Evolutionary conservation across 2,797 vertebrate species (phyloP), one percentile per base, ranked within the genome.

Genomic region (Centropyge bicolor): DNA sequence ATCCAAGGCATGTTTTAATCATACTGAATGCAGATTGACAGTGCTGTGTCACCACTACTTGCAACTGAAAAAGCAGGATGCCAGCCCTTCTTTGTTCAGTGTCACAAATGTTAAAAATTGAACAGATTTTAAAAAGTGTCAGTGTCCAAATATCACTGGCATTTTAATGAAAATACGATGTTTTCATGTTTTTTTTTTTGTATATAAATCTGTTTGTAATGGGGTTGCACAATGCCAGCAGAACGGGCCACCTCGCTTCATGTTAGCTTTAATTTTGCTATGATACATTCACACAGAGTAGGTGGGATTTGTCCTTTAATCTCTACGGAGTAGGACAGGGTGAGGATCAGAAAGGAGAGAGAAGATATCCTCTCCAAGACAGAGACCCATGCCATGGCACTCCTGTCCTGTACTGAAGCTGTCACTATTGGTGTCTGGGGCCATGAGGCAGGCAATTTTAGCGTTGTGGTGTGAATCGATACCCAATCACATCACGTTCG

Each of bases 381-480:
- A 78, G 65, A 40, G 52, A 70, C 82, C 74, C 56, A 38, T 67
- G 84, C 83, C 80, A 88, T 76, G 70, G 81, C 63, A 85, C 89
- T 88, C 93, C 92, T 92, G 83, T 90, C 94, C 91, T 90, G 91
- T 92, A 94, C 90, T 94, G 94, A 94, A 96, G 90, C 95, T 94
- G 95, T 95, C 95, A 95, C 93, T 91, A 90, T 80, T 84, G 94
- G 91, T 91, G 91, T 95, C 93, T 92, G 92, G 91, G 88, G 93
- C 96, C 95, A 93, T 83, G 90, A 96, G 96, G 96, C 95, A 96
- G 93, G 95, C 95, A 95, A 95, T 96, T 95, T 96, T 94, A 95
- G 93, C 89, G 88, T 88, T 69, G 91, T 67, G 91, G 92, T 91
- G 93, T 92, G 94, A 95, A 96, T 97, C 96, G 91, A 97, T 95